phyloP scores from a whole-genome alignment of 2,888 invertebrate genomes.

The Cerceris ruficornis region DNA sequence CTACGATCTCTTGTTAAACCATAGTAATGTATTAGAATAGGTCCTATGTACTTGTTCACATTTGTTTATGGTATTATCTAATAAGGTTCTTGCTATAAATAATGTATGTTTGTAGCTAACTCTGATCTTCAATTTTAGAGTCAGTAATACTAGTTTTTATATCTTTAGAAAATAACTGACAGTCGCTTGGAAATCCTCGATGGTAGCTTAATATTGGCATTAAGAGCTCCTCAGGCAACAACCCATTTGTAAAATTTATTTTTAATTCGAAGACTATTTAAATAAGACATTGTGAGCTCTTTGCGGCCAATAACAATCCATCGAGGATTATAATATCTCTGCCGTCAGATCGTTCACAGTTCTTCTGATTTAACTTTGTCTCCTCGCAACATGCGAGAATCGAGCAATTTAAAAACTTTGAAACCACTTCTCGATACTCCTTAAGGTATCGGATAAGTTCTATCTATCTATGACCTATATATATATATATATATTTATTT shows the following conservation, averaged over 20 bases:
- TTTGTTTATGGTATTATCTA: slow-evolving; percentile 77
- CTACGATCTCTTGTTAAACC: slow-evolving; percentile 70
- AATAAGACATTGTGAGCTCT: slow-evolving; percentile 54
- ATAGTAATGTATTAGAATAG: slow-evolving; percentile 78
- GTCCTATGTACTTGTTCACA: slow-evolving; percentile 76
- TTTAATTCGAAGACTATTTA: slow-evolving; percentile 54
- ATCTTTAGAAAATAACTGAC: slow-evolving; percentile 78
- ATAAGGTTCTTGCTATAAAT: slow-evolving; percentile 77
- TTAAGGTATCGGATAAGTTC: slow-evolving; percentile 75
- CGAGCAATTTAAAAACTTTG: slow-evolving; percentile 75
- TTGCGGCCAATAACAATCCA: slow-evolving; percentile 50
- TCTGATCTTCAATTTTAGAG: slow-evolving; percentile 70
- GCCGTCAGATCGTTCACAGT: slow-evolving; percentile 70
- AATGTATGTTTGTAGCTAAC: slow-evolving; percentile 75
- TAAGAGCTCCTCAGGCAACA: slow-evolving; percentile 59
- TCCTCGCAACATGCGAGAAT: slow-evolving; percentile 71
- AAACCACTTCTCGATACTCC: slow-evolving; percentile 69
- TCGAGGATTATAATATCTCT: slow-evolving; percentile 65
- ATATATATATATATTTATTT: slow-evolving; percentile 61
- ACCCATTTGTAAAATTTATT: slow-evolving; percentile 39
- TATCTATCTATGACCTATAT: slow-evolving; percentile 71
- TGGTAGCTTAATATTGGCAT: slow-evolving; percentile 50
- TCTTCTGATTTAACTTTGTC: slow-evolving; percentile 68
- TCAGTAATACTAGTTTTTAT: slow-evolving; percentile 77
- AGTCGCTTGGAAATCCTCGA: slow-evolving; percentile 66